Evolutionary conservation across 1,140 invertebrate species (phyloP).

Genomic region (Cydia strobilella): DNA sequence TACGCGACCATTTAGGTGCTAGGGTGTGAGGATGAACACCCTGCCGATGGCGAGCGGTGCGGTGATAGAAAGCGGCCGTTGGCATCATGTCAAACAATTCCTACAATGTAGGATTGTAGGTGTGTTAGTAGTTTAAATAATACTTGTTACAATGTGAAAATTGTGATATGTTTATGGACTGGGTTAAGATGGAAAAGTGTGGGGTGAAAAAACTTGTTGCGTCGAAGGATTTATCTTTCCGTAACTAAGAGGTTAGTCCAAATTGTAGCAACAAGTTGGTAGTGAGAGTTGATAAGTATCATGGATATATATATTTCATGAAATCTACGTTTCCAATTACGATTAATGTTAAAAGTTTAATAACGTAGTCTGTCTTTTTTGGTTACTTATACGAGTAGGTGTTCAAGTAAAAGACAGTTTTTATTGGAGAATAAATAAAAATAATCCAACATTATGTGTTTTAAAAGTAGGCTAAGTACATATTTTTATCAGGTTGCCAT

Average conservation of each 20-base stretch:
- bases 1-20: too few relatives aligned
- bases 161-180: conserved; percentile 16
- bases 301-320: not conserved
- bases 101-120: not conserved
- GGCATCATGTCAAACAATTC: too few relatives aligned
- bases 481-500: too few relatives aligned
- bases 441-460: not conserved
- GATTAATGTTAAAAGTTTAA: not conserved
- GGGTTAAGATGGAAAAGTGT: not conserved
- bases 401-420: not conserved
- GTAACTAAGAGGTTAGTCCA: too few relatives aligned
- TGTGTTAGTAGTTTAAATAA: conserved; percentile 4
- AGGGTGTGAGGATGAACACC: too few relatives aligned
- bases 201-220: not conserved
- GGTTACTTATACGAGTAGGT: not conserved
- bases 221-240: too few relatives aligned
- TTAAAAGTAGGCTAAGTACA: too few relatives aligned
- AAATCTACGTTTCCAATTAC: too few relatives aligned
- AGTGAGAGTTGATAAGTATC: not conserved
- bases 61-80: too few relatives aligned
- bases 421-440: not conserved
- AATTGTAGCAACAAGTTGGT: not conserved
- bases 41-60: too few relatives aligned
- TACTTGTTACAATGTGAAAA: conserved; percentile 6
- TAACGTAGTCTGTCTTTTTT: not conserved